These are phyloP conservation scores for Ostrea denselamellosa DNA, from an alignment of 1,140 invertebrate species.

Conservation along the genomic window DNA sequence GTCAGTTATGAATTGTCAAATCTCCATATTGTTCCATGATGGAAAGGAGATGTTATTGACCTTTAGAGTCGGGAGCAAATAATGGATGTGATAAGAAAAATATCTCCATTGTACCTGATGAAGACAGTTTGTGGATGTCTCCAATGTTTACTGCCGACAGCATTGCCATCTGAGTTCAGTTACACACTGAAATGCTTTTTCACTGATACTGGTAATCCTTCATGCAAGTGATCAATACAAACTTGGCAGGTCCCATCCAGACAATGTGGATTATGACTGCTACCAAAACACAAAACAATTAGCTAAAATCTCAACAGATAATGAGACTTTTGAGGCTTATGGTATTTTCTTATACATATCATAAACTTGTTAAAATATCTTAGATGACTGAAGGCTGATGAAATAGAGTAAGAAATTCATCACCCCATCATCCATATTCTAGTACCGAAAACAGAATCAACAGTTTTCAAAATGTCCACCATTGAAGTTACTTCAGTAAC, in stretches of 20 bases:
- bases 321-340: neutral
- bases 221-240: neutral
- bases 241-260: constrained; percentile 33
- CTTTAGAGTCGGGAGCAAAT: neutral
- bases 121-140: neutral
- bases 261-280: neutral
- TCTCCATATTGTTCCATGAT: neutral
- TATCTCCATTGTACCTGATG: neutral
- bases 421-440: neutral
- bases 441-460: neutral
- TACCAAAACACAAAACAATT: constrained; percentile 5
- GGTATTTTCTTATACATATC: neutral
- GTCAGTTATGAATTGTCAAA: neutral
- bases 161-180: neutral
- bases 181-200: neutral
- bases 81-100: neutral
- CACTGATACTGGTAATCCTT: neutral
- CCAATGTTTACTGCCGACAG: neutral
- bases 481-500: neutral
- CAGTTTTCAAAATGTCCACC: neutral
- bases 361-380: neutral
- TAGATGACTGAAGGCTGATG: neutral
- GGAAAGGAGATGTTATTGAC: neutral
- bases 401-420: neutral
- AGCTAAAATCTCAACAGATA: constrained; percentile 26